A percentile compares a stretch with the other conserved stretches of the same genome.
Conservation (phyloP, 2,888 invertebrate genomes). For the Acrobasis repandana region DNA sequence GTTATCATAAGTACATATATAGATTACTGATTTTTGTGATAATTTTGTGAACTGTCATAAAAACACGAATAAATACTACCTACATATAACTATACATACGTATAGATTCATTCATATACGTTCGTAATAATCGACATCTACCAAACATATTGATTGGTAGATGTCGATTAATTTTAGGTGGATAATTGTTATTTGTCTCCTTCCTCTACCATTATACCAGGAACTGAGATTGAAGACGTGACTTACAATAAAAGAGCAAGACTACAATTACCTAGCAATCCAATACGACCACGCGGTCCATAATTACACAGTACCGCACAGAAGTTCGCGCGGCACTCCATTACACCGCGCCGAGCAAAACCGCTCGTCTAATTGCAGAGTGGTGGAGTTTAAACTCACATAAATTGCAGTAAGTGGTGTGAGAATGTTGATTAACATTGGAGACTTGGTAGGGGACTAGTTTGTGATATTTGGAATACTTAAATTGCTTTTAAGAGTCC, state of each 20-base stretch:
- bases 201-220: background rate
- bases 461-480: no score
- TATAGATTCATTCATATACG: no score
- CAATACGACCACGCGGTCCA: background rate
- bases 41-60: no score
- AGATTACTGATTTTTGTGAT: no score
- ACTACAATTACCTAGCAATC: background rate
- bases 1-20: background rate
- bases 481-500: no score
- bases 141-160: no score
- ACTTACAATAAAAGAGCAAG: background rate
- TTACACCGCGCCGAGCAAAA: background rate
- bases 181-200: no score
- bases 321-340: background rate
- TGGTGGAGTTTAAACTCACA: slow-evolving; percentile 7
- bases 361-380: slow-evolving; percentile 9
- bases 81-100: no score
- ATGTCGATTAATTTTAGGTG: no score
- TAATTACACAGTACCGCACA: slow-evolving; percentile 8
- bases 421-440: slow-evolving; percentile 1
- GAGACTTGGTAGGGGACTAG: no score
- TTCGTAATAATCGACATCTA: no score
- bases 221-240: background rate
- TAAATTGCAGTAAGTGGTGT: slow-evolving; percentile 7
- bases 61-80: no score